Conservation (phyloP, 2,888 invertebrate species). For the Andrena bicolor region DNA sequence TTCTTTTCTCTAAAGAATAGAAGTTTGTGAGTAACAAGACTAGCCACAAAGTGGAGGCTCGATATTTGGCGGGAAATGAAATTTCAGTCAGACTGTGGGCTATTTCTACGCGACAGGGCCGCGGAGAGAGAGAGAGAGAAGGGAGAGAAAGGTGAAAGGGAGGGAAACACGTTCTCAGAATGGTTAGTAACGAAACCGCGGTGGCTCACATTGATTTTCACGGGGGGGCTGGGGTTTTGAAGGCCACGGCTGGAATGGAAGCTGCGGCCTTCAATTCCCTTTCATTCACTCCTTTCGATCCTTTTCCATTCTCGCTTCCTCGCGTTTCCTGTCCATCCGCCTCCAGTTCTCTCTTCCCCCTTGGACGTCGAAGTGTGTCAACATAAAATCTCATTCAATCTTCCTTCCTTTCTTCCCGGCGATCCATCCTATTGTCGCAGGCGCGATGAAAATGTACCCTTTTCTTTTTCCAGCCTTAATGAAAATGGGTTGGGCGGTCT, state of each 20-base stretch:
- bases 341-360: background rate
- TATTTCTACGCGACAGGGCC: too few species aligned
- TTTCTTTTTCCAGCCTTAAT: slow-evolving; percentile 21
- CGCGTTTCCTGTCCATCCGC: background rate
- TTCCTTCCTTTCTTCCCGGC: slow-evolving; percentile 22
- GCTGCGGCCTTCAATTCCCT: slow-evolving; percentile 75
- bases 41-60: too few species aligned
- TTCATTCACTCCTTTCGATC: slow-evolving; percentile 63
- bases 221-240: slow-evolving; percentile 64
- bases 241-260: slow-evolving; percentile 74
- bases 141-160: slow-evolving; percentile 41
- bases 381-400: slow-evolving; percentile 53
- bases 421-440: slow-evolving; percentile 13
- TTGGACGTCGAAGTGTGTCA: slow-evolving; percentile 43
- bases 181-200: slow-evolving; percentile 77
- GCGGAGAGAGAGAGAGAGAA: background rate
- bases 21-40: too few species aligned
- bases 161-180: slow-evolving; percentile 74
- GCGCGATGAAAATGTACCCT: slow-evolving; percentile 9
- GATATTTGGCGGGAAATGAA: too few species aligned
- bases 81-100: too few species aligned
- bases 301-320: slow-evolving; percentile 43
- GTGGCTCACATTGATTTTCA: slow-evolving; percentile 80
- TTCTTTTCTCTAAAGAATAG: too few species aligned
- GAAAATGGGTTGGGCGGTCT: background rate